These are phyloP conservation scores for Leptopilina drosophilae DNA, from an alignment of 2,888 invertebrate species.

Conservation along the genomic window DNA sequence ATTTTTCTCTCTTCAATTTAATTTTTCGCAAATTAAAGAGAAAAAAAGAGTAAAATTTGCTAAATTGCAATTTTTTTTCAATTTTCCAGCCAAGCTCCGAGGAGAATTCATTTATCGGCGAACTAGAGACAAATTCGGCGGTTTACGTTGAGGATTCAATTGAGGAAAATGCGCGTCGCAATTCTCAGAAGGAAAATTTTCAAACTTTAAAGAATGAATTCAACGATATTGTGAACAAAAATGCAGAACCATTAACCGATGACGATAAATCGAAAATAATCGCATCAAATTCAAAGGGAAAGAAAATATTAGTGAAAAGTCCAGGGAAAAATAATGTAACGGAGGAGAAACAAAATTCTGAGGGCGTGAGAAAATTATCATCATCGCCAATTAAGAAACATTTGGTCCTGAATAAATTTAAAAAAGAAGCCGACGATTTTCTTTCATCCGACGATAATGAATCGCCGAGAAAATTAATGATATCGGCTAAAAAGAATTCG, in stretches of 20 bases:
- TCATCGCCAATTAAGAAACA: background rate
- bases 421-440: background rate
- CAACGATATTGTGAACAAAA: background rate
- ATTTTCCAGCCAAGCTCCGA: background rate
- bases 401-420: background rate
- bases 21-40: too few species aligned
- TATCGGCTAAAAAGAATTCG: background rate
- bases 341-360: background rate
- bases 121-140: background rate
- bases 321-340: background rate
- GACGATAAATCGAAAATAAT: constrained; percentile 23
- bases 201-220: background rate
- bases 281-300: background rate
- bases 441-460: background rate
- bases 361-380: background rate
- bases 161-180: background rate
- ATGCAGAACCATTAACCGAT: background rate
- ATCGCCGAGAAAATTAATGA: background rate
- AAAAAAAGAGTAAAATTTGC: too few species aligned
- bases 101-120: background rate
- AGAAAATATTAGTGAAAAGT: constrained; percentile 15
- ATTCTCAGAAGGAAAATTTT: constrained; percentile 36
- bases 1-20: too few species aligned
- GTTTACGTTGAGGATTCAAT: constrained; percentile 36
- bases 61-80: too few species aligned